A percentile compares a stretch with the other conserved stretches of the same genome.
Conservation (phyloP, 1,140 invertebrate genomes). For the Pachyrhynchus sulphureomaculatus region DNA sequence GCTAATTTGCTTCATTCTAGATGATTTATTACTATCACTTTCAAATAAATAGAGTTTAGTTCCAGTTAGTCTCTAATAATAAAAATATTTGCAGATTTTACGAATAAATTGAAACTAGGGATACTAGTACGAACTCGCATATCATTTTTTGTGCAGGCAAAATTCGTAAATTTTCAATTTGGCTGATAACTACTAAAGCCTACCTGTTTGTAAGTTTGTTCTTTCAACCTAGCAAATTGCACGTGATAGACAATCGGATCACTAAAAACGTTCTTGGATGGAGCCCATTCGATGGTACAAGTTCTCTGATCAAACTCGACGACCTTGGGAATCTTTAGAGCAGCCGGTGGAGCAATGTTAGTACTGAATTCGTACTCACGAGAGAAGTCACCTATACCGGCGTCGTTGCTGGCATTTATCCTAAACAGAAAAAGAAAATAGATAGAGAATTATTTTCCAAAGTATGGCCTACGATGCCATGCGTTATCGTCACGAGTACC, state of each 20-base stretch:
- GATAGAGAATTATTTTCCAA: background rate
- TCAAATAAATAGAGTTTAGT: too few species aligned
- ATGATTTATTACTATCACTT: too few species aligned
- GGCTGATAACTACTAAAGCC: too few species aligned
- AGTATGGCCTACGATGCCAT: background rate
- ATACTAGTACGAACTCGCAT: too few species aligned
- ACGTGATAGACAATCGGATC: constrained; percentile 67
- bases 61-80: too few species aligned
- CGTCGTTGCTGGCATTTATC: constrained; percentile 80
- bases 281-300: constrained; percentile 61
- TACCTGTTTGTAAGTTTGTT: constrained; percentile 64
- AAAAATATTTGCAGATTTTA: too few species aligned
- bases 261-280: constrained; percentile 54
- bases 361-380: constrained; percentile 68
- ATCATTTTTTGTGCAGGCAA: too few species aligned
- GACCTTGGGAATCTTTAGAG: constrained; percentile 68
- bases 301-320: constrained; percentile 52
- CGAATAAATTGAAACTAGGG: too few species aligned
- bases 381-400: constrained; percentile 78
- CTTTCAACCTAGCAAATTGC: constrained; percentile 63
- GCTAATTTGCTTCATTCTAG: too few species aligned
- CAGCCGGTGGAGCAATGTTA: constrained; percentile 73
- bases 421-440: constrained; percentile 42
- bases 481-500: too few species aligned
- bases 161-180: too few species aligned